Conservation (phyloP, 2,113 vertebrate genomes). For the Rutilus rutilus region DNA sequence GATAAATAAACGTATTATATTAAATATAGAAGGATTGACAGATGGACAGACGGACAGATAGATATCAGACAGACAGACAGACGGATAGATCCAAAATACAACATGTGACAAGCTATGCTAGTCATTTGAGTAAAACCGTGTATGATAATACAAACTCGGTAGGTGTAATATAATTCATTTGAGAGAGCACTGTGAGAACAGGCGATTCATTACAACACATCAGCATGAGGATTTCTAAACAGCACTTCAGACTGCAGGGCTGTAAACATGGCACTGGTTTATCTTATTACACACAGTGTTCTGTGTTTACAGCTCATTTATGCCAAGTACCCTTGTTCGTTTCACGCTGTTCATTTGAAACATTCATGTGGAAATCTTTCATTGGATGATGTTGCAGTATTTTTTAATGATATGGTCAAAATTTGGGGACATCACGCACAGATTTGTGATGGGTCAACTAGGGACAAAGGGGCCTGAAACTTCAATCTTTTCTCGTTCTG, state of each 20-base stretch:
- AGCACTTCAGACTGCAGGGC: no score
- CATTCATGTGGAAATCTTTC: neutral
- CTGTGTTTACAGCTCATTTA: conserved; percentile 3
- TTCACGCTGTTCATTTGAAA: neutral
- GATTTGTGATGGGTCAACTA: neutral
- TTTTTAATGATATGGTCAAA: neutral
- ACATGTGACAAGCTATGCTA: neutral
- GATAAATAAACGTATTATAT: neutral
- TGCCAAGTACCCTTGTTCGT: neutral
- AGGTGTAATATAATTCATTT: neutral
- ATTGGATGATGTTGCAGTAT: neutral
- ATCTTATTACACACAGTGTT: neutral
- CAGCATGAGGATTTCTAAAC: no score
- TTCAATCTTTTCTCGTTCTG: neutral
- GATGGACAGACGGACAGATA: neutral
- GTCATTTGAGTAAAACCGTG: neutral
- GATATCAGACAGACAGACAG: neutral
- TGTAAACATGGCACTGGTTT: no score
- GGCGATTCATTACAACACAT: neutral
- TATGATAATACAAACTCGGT: neutral
- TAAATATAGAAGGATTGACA: neutral
- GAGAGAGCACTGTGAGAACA: neutral
- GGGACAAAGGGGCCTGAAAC: neutral
- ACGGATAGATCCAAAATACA: neutral
- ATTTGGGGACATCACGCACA: neutral